phyloP scores from a whole-genome alignment of 2,797 vertebrate genomes.

The Lepus oiostolus region DNA sequence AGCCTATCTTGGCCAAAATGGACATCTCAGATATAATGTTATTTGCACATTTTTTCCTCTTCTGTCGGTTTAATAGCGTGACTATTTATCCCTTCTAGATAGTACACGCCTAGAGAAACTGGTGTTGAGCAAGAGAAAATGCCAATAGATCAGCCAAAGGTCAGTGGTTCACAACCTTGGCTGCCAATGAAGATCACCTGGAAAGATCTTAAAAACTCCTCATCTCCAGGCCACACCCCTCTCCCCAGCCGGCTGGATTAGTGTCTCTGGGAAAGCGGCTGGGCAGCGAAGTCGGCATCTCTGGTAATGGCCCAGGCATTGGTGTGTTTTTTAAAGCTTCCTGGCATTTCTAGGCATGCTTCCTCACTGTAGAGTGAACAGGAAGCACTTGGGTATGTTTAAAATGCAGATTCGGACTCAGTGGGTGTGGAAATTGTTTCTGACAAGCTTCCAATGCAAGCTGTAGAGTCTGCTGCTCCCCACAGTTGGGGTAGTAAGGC shows the following conservation, averaged over 20 bases:
- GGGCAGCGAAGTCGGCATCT: not conserved
- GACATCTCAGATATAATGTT: not conserved
- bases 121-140: not conserved
- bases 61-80: slow-evolving; percentile 32
- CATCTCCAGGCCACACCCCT: fast-evolving
- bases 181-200: not conserved
- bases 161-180: not conserved
- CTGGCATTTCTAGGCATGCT: not conserved
- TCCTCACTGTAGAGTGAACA: not conserved
- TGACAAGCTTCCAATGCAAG: not conserved
- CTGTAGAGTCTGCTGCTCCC: not conserved
- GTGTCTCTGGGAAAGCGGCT: not conserved
- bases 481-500: not conserved
- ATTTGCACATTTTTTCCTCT: not conserved
- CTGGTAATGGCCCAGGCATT: not conserved
- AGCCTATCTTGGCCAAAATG: not conserved
- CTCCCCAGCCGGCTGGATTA: not conserved
- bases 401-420: not conserved
- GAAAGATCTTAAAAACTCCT: not conserved
- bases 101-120: not conserved
- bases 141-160: not conserved
- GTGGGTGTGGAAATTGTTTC: not conserved
- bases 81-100: not conserved
- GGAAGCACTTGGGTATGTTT: not conserved
- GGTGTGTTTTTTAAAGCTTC: not conserved